Evolutionary conservation across 2,113 vertebrate genomes (phyloP).

Genomic region (Brachyistius frenatus): DNA sequence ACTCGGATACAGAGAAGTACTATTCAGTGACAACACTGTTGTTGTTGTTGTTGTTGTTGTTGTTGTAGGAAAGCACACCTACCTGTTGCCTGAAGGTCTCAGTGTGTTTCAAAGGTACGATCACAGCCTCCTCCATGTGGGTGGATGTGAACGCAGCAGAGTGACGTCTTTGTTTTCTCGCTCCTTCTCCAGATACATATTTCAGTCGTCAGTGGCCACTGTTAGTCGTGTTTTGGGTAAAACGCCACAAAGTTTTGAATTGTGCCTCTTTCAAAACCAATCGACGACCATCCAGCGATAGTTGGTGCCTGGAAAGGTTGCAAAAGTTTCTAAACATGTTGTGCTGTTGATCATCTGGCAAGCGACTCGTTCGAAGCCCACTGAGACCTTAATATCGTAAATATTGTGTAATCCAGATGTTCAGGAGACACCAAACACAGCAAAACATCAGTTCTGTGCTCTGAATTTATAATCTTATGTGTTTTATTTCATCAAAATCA

Average conservation of each 20-base stretch:
- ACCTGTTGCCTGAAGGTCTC: neutral
- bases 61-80: neutral
- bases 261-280: no score
- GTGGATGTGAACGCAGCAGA: no score
- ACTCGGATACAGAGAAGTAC: neutral
- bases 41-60: neutral
- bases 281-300: no score
- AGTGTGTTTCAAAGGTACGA: conserved; percentile 3
- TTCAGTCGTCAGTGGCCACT: no score
- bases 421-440: neutral
- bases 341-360: neutral
- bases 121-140: no score
- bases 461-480: no score
- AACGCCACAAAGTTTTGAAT: neutral
- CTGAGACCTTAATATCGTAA: neutral
- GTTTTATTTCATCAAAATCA: no score
- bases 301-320: no score
- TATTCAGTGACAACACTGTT: neutral
- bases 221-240: no score
- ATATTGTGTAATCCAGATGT: conserved; percentile 34
- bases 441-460: neutral
- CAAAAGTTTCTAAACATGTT: neutral
- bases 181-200: no score
- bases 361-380: conserved; percentile 6
- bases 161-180: no score